Evolutionary conservation across 2,888 invertebrate species (phyloP), one percentile per base, ranked within the genome.

Genomic region (Orthosia incerta): DNA sequence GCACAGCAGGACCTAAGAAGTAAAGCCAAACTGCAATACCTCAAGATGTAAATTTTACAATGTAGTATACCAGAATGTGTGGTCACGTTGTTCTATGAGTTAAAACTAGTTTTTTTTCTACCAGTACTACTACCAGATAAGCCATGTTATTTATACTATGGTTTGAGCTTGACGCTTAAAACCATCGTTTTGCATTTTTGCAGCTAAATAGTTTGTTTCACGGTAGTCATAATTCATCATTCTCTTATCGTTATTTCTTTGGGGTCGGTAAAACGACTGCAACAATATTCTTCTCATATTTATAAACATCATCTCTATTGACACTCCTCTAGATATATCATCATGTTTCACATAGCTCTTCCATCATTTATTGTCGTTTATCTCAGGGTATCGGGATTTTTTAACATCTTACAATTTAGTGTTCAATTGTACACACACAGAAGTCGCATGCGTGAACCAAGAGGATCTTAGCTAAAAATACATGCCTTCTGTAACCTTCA

Each of bases 401-500:
- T 7, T 13, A 13, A 20, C 4, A 23, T 68, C 4, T 50, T 62
- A 2, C 3, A 13, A 12, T 20, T 1, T n/a, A 53, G 51, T 53
- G 15, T 18, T 4, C 7, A 16, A 45, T 16, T 45, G 23, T 45
- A 23, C 65, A 20, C 20, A 53, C 20, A 2, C 12, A 51, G 5
- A n/a, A 20, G 53, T 20, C 20, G 13, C 18, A 45, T 45, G n/a
- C 39, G 55, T 5, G 45, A 4, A 67, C 12, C 20, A 53, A 62
- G 48, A 23, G n/a, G 23, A 51, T 51, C 12, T 46, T 18, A 39
- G 5, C 18, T 51, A 15, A 50, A 45, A 64, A 56, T 4, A 66
- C 53, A 31, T 59, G 65, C 66, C 76, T 53, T 23, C 11, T 12
- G 13, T 66, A 68, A 69, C 78, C 79, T 74, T 65, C 56, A 23